Evolutionary conservation across 2,888 invertebrate genomes (phyloP), one percentile per base, ranked within the genome.

Genomic region (Minunthozetes semirufus): DNA sequence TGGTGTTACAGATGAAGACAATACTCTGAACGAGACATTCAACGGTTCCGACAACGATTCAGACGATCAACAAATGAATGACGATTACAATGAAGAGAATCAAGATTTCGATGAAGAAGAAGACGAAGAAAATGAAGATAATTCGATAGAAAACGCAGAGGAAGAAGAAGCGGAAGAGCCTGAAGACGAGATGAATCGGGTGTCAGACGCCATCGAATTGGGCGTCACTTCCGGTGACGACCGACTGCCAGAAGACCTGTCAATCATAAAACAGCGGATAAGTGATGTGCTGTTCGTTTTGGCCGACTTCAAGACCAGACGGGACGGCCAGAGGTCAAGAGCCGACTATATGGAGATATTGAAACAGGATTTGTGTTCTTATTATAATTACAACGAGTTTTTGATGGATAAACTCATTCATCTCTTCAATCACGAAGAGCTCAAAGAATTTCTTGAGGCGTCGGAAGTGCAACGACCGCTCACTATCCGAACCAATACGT

Each of bases 381-480:
- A 96, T 83, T 99, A 97, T 85, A 93, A 93, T 81, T 99, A 99
- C 82, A 99, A 99, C 84, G 90, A 91, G 75, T 99, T 91, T 82
- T 85, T 99, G 19, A 96, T 99, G 92, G 89, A 89, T 79, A 89
- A 90, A 81, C 85, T 99, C 0, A 90, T 96, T 88, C 89, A 94
- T 81, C 87, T 96, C 80, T 95, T 97, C 81, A 89, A 93, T 3
- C 83, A 93, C 1, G 88, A 88, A 77, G 94, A 95, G 77, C 85
- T 98, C 19, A 86, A 95, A 78, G 95, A 98, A 82, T 96, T 94
- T 84, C 85, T 99, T 74, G 99, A 99, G 85, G 92, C 98, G 0
- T 96, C 94, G 82, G 98, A 99, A 86, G 89, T 91, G 9, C 90
- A 93, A 76, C 87, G 99, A 76, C 99, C 99, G 0, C 86, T 98